Evolutionary conservation across 2,888 invertebrate species (phyloP), one percentile per base, ranked within the genome.

Genomic region (Erannis defoliaria): DNA sequence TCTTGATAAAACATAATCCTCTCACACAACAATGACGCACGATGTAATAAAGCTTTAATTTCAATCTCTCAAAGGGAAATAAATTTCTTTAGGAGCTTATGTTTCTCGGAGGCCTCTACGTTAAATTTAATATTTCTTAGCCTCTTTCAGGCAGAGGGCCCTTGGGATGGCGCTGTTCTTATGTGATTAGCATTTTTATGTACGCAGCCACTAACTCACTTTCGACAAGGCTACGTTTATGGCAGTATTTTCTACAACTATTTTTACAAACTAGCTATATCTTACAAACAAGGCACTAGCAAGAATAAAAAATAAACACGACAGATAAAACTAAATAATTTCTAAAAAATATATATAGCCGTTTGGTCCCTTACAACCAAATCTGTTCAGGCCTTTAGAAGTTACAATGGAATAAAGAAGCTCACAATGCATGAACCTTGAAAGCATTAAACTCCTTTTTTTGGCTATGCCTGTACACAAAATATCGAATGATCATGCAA

Each of bases 101-200:
- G 54, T 61, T 59, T 21, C 58, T 59, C 33, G 50, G 54, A 65
- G 56, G 67, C 56, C 46, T 63, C 16, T 16, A 51, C 64, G 63
- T 68, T 64, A 65, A 55, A 66, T 66, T 64, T 68, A 58, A 67
- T 71, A 67, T 70, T 66, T 58, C 38, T 54, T 59, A 53, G 53
- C 42, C 46, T 57, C 60, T 48, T 58, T 23, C 54, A 33, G 38
- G 48, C 42, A 29, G 21, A n/a, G 29, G 51, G 42, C 57, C 26
- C 18, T 10, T 5, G 54, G 50, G 68, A 54, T 31, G 38, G 21
- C 16, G 50, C n/a, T 38, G 64, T 50, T 68, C 35, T 57, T 26
- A 56, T 56, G 61, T 66, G 58, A 70, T 72, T 66, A 69, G 56
- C 62, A 63, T 66, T 64, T 51, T 61, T 51, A 60, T 58, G 58